Evolutionary conservation across 2,113 vertebrate species (phyloP).

Genomic region (Scortum barcoo): DNA sequence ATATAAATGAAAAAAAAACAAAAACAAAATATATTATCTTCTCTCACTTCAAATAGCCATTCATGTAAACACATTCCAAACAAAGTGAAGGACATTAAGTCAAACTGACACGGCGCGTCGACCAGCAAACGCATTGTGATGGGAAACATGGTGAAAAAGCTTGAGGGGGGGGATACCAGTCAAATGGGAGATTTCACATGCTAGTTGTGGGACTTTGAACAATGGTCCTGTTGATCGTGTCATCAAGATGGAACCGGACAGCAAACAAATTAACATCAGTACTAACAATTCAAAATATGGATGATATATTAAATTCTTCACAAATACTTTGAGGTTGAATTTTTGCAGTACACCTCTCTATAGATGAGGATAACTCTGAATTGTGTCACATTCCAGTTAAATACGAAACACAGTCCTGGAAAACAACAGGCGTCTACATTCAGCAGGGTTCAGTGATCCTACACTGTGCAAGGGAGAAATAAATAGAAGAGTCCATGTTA

Average conservation of each 20-base stretch:
- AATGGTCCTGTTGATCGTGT: not conserved
- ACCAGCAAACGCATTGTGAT: conserved; percentile 80
- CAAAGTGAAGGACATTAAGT: conserved; percentile 54
- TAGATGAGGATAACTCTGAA: conserved; percentile 31
- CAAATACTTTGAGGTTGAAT: not conserved
- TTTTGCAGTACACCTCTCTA: conserved; percentile 20
- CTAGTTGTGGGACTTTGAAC: not conserved
- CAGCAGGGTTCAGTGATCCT: conserved; percentile 64
- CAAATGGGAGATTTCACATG: conserved; percentile 36
- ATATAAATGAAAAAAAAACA: conserved; percentile 66
- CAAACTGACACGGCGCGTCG: conserved; percentile 66
- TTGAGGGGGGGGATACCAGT: conserved; percentile 37
- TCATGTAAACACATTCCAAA: conserved; percentile 84
- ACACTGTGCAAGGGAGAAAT: conserved; percentile 59
- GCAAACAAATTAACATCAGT: not conserved
- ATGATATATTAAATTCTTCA: conserved; percentile 16
- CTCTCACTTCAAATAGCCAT: conserved; percentile 82
- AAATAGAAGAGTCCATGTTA: conserved; percentile 64
- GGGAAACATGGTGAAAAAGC: conserved; percentile 35
- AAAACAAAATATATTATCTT: conserved; percentile 86
- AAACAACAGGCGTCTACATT: conserved; percentile 63
- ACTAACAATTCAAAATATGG: conserved; percentile 2
- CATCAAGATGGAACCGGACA: not conserved
- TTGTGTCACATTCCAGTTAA: conserved; percentile 77
- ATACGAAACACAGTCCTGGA: conserved; percentile 61